Evolutionary conservation across 2,888 invertebrate genomes (phyloP), one percentile per base, ranked within the genome.

Genomic region (Apoderus coryli): DNA sequence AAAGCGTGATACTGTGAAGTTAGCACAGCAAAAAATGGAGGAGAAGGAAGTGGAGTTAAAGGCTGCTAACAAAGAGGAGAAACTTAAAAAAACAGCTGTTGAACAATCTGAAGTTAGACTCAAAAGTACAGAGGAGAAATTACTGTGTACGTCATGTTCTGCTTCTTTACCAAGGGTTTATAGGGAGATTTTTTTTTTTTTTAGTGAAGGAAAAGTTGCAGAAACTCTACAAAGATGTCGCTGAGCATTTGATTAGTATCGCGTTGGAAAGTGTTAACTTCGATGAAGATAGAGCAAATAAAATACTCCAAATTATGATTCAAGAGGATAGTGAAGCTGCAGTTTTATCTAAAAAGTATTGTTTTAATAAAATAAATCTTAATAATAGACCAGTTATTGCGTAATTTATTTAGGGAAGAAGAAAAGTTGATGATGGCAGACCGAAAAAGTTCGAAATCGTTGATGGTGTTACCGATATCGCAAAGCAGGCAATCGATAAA

Each of bases 261-360:
- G 92, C 90, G 0, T 59, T 90, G 38, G 89, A 92, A 48, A 85
- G 86, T 48, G 85, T 85, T 0, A 76, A 80, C 48, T 90, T 76
- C 56, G 77, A 86, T 40, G 84, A 85, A 52, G 75, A 76, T 31
- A 67, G 78, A 31, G 84, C 88, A 0, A 73, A 71, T 41, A 78
- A 81, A 53, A 81, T 90, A 40, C 60, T 90, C 30, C 64, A 71
- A 42, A 75, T 76, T 15, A 78, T 77, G 53, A 59, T 70, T 5
- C 63, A 72, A 37, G 81, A 81, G 45, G 79, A 81, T 45, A 47
- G 44, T 4, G 3, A 46, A 46, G 13, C 29, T 19, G n/a, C n/a
- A n/a, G n/a, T n/a, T n/a, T n/a, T n/a, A n/a, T n/a, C n/a, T n/a
- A n/a, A n/a, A n/a, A n/a, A n/a, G n/a, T n/a, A n/a, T n/a, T n/a